Evolutionary conservation across 1,140 invertebrate species (phyloP).

Genomic region (Drosophila tani): DNA sequence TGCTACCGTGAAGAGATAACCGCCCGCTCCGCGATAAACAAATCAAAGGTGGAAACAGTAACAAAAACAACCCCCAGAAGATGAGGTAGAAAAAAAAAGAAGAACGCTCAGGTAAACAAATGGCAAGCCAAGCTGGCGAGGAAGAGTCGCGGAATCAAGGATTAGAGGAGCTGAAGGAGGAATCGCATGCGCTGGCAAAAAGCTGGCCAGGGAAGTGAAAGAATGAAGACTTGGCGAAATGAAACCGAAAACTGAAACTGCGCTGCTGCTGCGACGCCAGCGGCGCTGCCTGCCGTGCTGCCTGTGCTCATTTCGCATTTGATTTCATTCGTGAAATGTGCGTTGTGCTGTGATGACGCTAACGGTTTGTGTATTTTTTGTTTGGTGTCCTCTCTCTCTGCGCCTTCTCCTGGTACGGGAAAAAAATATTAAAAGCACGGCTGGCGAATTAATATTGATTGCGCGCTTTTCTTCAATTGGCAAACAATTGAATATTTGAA

Average conservation of each 20-base stretch:
- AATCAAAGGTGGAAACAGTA: slow-evolving; percentile 51
- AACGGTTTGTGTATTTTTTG: slow-evolving; percentile 31
- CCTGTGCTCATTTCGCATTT: slow-evolving; percentile 78
- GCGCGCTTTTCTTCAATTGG: slow-evolving; percentile 69
- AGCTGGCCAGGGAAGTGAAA: background rate
- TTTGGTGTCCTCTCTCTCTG: slow-evolving; percentile 9
- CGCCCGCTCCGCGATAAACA: slow-evolving; percentile 60
- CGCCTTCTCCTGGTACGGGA: background rate
- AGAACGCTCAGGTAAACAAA: slow-evolving; percentile 30
- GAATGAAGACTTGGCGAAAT: slow-evolving; percentile 20
- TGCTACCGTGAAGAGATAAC: slow-evolving; percentile 26
- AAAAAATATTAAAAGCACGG: slow-evolving; percentile 38
- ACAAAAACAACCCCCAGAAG: background rate
- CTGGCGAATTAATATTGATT: slow-evolving; percentile 73
- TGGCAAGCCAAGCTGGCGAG: slow-evolving; percentile 19
- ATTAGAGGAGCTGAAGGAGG: slow-evolving; percentile 25
- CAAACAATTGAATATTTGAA: slow-evolving; percentile 76
- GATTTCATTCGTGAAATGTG: slow-evolving; percentile 82
- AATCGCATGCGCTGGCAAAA: slow-evolving; percentile 45
- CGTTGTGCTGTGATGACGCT: slow-evolving; percentile 70
- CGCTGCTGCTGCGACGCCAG: slow-evolving; percentile 12
- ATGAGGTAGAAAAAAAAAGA: background rate
- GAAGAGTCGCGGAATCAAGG: slow-evolving; percentile 21
- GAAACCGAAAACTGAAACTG: slow-evolving; percentile 48
- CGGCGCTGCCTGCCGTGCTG: slow-evolving; percentile 7